phyloP scores from a whole-genome alignment of 1,140 invertebrate genomes.

The Brachionus paranguensis region DNA sequence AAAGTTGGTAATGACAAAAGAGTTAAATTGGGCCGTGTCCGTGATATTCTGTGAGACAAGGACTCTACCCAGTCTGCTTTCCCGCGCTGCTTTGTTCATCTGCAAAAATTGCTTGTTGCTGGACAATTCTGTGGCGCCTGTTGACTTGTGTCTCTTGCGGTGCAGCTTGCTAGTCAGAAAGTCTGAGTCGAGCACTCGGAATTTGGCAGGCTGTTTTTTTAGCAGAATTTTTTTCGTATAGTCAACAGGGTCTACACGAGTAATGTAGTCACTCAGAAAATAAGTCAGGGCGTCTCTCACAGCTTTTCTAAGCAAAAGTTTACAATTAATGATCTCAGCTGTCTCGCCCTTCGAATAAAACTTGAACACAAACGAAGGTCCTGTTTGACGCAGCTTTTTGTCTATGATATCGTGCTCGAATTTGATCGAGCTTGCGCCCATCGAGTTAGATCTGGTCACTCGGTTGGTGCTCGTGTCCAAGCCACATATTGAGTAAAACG shows the following conservation, averaged over 20 bases:
- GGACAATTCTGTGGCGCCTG: neutral
- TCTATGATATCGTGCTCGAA: neutral
- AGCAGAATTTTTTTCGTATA: neutral
- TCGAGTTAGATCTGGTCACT: conserved; percentile 16
- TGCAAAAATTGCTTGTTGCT: neutral
- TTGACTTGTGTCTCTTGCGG: conserved; percentile 34
- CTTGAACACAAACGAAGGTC: conserved; percentile 5
- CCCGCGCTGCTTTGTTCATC: conserved; percentile 5
- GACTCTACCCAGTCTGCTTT: neutral
- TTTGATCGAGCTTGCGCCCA: conserved; percentile 23
- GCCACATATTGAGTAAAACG: conserved; percentile 1
- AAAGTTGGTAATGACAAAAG: conserved; percentile 10
- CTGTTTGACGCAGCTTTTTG: neutral
- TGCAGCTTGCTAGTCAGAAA: neutral
- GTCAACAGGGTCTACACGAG: neutral
- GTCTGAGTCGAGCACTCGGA: neutral
- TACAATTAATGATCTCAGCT: neutral
- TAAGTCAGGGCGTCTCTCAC: neutral
- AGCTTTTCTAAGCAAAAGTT: neutral
- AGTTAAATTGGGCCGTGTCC: neutral
- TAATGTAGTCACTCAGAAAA: conserved; percentile 20
- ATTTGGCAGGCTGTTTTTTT: neutral
- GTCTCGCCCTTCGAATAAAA: conserved; percentile 2
- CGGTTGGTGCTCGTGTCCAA: neutral
- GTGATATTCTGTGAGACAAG: neutral